Percentiles rank a stretch among this genome's conserved stretches.
phyloP scores from a whole-genome alignment of 2,888 invertebrate species.

The Drosophila pseudotakahashii region DNA sequence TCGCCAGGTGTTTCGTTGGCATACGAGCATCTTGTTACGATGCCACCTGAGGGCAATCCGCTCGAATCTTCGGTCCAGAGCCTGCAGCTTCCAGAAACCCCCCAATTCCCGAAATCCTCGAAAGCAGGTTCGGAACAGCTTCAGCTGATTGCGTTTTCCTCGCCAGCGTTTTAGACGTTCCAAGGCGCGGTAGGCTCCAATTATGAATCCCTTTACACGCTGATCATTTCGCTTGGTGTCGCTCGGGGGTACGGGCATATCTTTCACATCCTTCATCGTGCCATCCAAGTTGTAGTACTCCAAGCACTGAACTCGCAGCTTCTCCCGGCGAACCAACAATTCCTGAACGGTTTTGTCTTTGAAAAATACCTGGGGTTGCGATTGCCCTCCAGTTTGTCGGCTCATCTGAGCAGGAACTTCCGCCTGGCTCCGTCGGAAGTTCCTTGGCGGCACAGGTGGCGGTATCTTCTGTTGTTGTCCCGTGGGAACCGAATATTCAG shows the following conservation, averaged over 20 bases:
- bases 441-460: background rate
- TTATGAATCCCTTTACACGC: conserved; percentile 28
- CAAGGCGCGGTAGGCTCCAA: conserved; percentile 24
- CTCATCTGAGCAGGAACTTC: background rate
- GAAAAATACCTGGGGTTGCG: background rate
- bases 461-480: background rate
- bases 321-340: background rate
- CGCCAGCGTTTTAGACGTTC: conserved; percentile 25
- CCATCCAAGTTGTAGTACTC: conserved; percentile 35
- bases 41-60: conserved; percentile 20
- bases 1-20: conserved; percentile 30
- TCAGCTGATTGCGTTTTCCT: conserved; percentile 11
- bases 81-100: background rate
- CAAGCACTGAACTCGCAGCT: conserved; percentile 30
- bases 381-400: background rate
- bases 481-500: background rate
- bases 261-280: conserved; percentile 1
- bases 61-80: conserved; percentile 26
- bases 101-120: background rate
- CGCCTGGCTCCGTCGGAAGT: background rate
- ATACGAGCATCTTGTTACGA: background rate
- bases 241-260: background rate
- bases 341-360: background rate
- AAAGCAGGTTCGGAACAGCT: conserved; percentile 20
- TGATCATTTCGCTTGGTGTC: background rate